A percentile compares a stretch with the other conserved stretches of the same genome.
Evolutionary conservation across 2,113 vertebrate species (phyloP).

Genomic region (Pelodiscus sinensis): DNA sequence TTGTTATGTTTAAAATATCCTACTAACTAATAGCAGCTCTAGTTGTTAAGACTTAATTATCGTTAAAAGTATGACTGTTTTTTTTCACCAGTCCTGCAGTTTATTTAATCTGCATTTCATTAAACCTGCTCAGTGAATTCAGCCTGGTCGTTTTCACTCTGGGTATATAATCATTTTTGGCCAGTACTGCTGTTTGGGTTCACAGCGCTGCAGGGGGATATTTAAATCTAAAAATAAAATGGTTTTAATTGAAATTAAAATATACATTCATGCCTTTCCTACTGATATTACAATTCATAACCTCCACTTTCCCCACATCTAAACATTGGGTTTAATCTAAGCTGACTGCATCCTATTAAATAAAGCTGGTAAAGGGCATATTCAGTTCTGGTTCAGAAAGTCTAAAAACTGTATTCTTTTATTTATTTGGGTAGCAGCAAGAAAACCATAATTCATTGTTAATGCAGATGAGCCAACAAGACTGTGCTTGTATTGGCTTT

Average conservation of each 20-base stretch:
- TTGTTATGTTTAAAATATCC: neutral
- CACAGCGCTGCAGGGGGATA: neutral
- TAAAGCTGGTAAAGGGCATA: neutral
- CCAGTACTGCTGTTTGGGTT: conserved; percentile 11
- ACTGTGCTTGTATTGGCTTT: conserved; percentile 21
- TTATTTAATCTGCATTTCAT: conserved; percentile 36
- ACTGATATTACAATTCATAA: neutral
- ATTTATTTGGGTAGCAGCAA: conserved; percentile 34
- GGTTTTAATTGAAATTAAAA: conserved; percentile 23
- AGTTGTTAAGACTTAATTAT: conserved; percentile 17
- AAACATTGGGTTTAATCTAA: neutral
- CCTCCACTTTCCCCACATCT: conserved; percentile 21
- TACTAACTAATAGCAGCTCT: neutral
- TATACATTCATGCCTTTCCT: neutral
- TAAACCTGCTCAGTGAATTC: conserved; percentile 7
- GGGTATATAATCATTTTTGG: conserved; percentile 23
- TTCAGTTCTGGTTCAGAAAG: conserved; percentile 33
- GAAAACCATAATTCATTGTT: conserved; percentile 51
- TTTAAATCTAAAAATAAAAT: conserved; percentile 26
- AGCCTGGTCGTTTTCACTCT: conserved; percentile 34
- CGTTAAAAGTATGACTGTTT: neutral
- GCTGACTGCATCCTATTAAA: conserved; percentile 37
- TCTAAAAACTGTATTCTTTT: conserved; percentile 43
- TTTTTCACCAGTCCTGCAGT: neutral
- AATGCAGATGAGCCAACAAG: conserved; percentile 9